Evolutionary conservation across 2,888 invertebrate species (phyloP), one percentile per base, ranked within the genome.

Genomic region (Trachelus troglodyta): DNA sequence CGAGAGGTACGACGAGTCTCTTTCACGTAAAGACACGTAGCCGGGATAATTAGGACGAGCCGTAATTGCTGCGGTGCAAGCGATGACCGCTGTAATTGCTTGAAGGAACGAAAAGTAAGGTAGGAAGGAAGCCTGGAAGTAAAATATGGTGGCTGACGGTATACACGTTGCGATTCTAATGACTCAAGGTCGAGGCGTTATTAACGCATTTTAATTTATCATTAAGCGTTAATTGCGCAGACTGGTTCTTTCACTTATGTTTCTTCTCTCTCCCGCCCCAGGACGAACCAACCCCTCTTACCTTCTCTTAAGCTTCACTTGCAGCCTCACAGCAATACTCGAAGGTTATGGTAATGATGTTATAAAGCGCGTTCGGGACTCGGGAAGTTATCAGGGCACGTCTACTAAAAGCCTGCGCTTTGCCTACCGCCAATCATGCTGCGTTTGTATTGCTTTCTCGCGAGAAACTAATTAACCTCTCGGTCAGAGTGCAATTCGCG

Each of bases 31-130:
- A 71, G 33, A 31, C 31, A 71, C 30, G 71, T 34, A 71, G 71
- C 71, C 12, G 3, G 6, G 71, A 89, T 90, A 89, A 90, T 89
- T 89, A 87, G 89, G 87, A 87, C 87, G 88, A 87, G 87, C 56
- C 88, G 88, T 90, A 90, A 89, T 90, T 89, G 89, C 89, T 86
- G 85, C 85, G 86, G 86, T 84, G 87, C 89, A 87, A 88, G 88
- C 89, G 89, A 89, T 88, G 89, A 88, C 88, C 88, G 87, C 86
- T 88, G 87, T 87, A 88, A 88, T 88, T 88, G 88, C 85, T 81
- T 86, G 33, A 56, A 68, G 79, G 80, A 75, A 74, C 77, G 33
- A 69, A 79, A 35, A 76, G 77, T 78, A 80, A 79, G 76, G 81
- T 78, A 68, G 79, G 74, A 69, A 79, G 73, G 81, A 79, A 75